Evolutionary conservation across 2,113 vertebrate genomes (phyloP).

Genomic region (Nannospalax galili): DNA sequence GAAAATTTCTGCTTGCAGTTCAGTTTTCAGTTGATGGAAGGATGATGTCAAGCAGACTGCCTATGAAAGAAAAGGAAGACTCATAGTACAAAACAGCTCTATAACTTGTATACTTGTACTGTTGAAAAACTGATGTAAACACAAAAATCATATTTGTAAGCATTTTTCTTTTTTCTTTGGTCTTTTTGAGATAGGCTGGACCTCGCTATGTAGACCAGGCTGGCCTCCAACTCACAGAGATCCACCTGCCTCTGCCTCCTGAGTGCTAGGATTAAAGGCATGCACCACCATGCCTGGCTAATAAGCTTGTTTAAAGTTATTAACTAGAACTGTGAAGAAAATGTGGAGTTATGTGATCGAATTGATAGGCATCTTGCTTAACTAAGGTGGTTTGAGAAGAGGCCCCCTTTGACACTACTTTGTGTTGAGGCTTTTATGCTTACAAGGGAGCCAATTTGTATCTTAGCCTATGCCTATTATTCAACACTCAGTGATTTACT

Average conservation of each 20-base stretch:
- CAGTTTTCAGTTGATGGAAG: not conserved
- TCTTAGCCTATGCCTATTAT: not conserved
- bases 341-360: not conserved
- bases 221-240: too few species aligned
- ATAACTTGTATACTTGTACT: not conserved
- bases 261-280: too few species aligned
- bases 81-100: slow-evolving; percentile 11
- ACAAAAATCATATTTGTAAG: not conserved
- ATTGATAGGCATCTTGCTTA: not conserved
- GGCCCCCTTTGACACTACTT: slow-evolving; percentile 14
- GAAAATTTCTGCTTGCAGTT: slow-evolving; percentile 7
- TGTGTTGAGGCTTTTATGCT: not conserved
- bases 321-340: slow-evolving; percentile 2
- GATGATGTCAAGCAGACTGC: not conserved
- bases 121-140: not conserved
- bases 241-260: too few species aligned
- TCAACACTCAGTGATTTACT: not conserved
- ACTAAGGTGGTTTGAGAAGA: not conserved
- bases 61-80: not conserved
- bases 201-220: too few species aligned
- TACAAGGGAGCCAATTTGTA: not conserved
- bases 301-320: too few species aligned
- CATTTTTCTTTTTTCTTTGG: too few species aligned
- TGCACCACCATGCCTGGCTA: too few species aligned
- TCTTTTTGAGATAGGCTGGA: too few species aligned